Evolutionary conservation across 2,113 vertebrate genomes (phyloP), one percentile per base, ranked within the genome.

Genomic region (Laterallus jamaicensis): DNA sequence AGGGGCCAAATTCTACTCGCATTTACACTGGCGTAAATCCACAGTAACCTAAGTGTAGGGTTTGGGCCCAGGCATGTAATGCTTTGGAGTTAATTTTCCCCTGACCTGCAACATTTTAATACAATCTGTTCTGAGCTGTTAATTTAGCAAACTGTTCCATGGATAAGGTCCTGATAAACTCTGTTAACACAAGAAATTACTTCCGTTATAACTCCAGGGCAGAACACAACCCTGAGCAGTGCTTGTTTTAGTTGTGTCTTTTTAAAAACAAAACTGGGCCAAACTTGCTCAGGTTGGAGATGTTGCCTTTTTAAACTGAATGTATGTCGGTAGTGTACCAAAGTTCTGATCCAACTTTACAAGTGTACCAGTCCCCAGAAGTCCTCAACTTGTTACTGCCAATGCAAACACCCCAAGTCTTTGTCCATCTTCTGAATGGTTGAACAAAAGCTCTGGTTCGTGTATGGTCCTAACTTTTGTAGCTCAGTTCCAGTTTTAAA

Each of bases 11-110:
- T 95, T 96, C 92, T 97, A 88, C 93, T 93, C 91, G 82, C 86
- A 95, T 97, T 96, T 96, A 96, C 92, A 86, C 90, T 96, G 90
- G 95, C 89, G 86, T 96, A 97, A 97, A 92, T 94, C 89, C 95
- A 95, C 74, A 82, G 69, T 89, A 96, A 92, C 19, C 14, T 81
- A 92, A 97, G 82, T 73, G 54, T 68, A 88, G 92, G 78, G 79
- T 92, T 90, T 86, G 66, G 66, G 86, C 37, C 80, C 12, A 2
- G 40, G 49, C 86, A 76, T 78, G 62, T 86, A 70, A 64, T 93
- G 49, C 49, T 93, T 86, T 37, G 69, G 76, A 95, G 82, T 77
- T 93, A 49, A 78, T 96, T 94, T 96, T 93, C 54, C 76, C 42
- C 42, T 88, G 68, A 86, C 76, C 71, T 4, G 0, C 68, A 81